Evolutionary conservation across 1,140 invertebrate genomes (phyloP), one percentile per base, ranked within the genome.

Genomic region (Trichonephila inaurata): DNA sequence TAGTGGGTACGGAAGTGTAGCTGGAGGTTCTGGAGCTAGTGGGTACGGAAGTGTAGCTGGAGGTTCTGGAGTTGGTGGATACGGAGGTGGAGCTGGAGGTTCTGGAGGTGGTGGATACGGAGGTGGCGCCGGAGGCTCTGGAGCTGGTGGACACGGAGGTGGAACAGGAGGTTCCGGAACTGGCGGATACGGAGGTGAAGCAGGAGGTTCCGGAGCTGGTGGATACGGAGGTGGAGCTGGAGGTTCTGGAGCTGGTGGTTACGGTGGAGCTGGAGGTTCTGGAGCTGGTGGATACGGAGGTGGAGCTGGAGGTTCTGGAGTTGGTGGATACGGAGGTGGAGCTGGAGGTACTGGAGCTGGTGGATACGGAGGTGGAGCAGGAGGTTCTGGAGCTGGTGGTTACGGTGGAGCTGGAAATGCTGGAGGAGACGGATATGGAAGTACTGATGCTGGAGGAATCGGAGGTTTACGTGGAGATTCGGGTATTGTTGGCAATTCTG

Each of bases 21-120:
- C 33, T 2, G 81, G 28, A n/a, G 66, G 19, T 7, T 40, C 28
- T 77, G 85, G 40, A 18, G 77, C 92, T 14, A 69, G 82, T 60
- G 89, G 94, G 44, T 61, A 16, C 5, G 94, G 92, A 83, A 60
- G 64, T 33, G 88, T 89, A 6, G 86, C 85, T 19, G 91, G 61
- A 24, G 81, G 19, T n/a, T n/a, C 40, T 21, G 87, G 92, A 44
- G 85, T 90, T 0, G 82, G 19, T 5, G 94, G 94, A 33, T 60
- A 82, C 28, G 28, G 28, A 28, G 28, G 28, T 51, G 88, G 91
- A n/a, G 82, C 33, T 2, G 91, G 61, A 24, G 81, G 19, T 8
- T 10, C n/a, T 19, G 82, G 82, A 58, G 85, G 19, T 28, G 86
- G 86, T 1, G 58, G 94, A 40, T 12, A 16, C 21, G n/a, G 61